Evolutionary conservation across 2,113 vertebrate genomes (phyloP), one percentile per base, ranked within the genome.

Genomic region (Triplophysa tibetana): DNA sequence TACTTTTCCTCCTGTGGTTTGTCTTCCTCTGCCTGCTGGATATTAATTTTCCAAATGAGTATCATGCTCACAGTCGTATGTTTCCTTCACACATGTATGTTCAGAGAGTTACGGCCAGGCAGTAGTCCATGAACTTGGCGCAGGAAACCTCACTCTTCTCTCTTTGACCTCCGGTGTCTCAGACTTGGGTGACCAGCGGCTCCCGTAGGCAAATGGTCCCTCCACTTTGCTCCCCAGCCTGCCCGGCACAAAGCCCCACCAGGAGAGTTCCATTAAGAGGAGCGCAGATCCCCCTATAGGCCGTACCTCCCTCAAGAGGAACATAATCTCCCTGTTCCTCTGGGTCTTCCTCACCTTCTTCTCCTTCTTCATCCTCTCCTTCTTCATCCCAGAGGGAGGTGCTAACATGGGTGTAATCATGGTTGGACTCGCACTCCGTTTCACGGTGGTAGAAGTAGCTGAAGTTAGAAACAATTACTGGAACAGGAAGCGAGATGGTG

Each of bases 401-500:
- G 84, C 88, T 75, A 79, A 96, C 88, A 0, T 97, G 96, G 5
- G 86, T 87, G 81, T 91, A 96, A 79, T 93, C 89, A 0, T 89
- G 91, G 0, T 83, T 92, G 66, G 95, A 94, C 85, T 92, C 94
- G 0, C 94, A 92, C 79, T 96, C 94, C 19, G 89, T 95, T 84
- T 92, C 95, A 7, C 95, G 88, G 85, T 97, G 96, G 83, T 98
- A 97, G 90, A 98, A 98, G 83, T 96, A 98, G 86, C 95, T 97
- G 88, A 98, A 98, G 87, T 98, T 98, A 84, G 96, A 98, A 83
- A 98, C 96, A 0, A 98, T 98, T 87, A 97, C 96, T 0, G 96
- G 96, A 52, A 98, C 96, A 0, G 96, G 96, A 72, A 98, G 85
- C 0, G 96, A 97, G 83, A 98, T 97, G 88, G 96, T 97, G 79